Base-by-base conservation (phyloP, 2,113 vertebrate species). In the Plecotus auritus region DNA sequence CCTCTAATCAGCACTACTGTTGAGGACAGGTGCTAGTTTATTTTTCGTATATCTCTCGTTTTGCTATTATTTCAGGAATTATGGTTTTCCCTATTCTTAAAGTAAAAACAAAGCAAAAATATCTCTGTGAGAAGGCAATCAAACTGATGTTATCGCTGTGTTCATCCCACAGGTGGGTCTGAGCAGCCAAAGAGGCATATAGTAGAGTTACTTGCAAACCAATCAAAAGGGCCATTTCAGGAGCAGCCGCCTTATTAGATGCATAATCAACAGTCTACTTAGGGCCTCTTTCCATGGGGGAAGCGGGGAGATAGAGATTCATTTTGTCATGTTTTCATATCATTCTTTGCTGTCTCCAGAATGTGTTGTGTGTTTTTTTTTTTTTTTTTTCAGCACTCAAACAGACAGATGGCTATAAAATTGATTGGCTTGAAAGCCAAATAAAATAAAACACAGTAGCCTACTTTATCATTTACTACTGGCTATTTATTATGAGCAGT, bases 401-500 rank as follows among this genome's bases (percentile, higher is more conserved):
- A 96, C 69, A 86, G 96, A 96, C 70, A 88, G 96, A 85, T 88
- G 95, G 83, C 86, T 96, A 92, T 95, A 96, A 96, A 97, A 97
- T 70, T 76, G 95, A 97, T 95, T 91, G 92, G 83, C 78, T 96
- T 91, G 51, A 92, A 98, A 97, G 70, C 67, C 91, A 95, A 95
- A 95, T 95, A 97, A 96, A 96, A 93, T 92, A 96, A 93, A 96
- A 88, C 88, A 94, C 88, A 95, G 95, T 91, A 78, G 95, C 59
- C 92, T 92, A 91, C 95, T 97, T 93, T 89, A 88, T 97, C 96
- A 95, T 77, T 96, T 92, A 90, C 85, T 91, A 76, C 67, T 30
- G 92, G 95, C 91, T 95, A 97, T 97, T 96, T 96, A 93, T 97
- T 97, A 93, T 32, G 84, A 95, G 88, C 91, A 95, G 70, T 23